Base-by-base conservation (phyloP, 1,140 invertebrate species). In the Theocolax elegans region DNA sequence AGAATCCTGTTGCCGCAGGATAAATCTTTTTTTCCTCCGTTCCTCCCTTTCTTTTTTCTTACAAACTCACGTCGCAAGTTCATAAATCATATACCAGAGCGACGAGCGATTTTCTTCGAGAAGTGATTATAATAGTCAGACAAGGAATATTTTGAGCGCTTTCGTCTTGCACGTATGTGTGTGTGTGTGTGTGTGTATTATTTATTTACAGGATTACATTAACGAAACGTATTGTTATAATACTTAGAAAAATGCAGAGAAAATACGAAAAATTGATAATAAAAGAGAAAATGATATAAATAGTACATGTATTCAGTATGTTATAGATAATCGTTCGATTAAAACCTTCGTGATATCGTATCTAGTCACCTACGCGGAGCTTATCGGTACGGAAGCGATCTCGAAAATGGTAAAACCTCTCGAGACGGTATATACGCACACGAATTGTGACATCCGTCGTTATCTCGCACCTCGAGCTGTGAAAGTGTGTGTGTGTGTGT, bases 41-140 rank as follows among this genome's bases (percentile, higher is more conserved):
- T n/a, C n/a, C n/a, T n/a, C n/a, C n/a, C n/a, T n/a, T n/a, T n/a
- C n/a, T n/a, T n/a, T n/a, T n/a, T n/a, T n/a, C n/a, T n/a, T n/a
- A n/a, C n/a, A n/a, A n/a, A n/a, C 46, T 38, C 10, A 19, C 12
- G 29, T 12, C 25, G n/a, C 13, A 63, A 12, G n/a, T 17, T 21
- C 25, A 66, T 66, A 42, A 66, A 66, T 66, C 49, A 66, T 54
- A 23, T 13, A n/a, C 27, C 62, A 31, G 8, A 35, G 23, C 40
- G 31, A n/a, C 12, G 19, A 58, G 40, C 27, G 64, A 66, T 66
- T 66, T 66, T 66, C 63, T 66, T 29, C 31, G 9, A 40, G 64
- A 38, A 66, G 54, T 21, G 64, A 58, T 67, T 67, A 67, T 67
- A 67, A 67, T 67, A 67, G 46, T 67, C 58, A 56, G 53, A 67